Evolutionary conservation across 2,797 vertebrate species (phyloP), one percentile per base, ranked within the genome.

Genomic region (Gallinago stenura): DNA sequence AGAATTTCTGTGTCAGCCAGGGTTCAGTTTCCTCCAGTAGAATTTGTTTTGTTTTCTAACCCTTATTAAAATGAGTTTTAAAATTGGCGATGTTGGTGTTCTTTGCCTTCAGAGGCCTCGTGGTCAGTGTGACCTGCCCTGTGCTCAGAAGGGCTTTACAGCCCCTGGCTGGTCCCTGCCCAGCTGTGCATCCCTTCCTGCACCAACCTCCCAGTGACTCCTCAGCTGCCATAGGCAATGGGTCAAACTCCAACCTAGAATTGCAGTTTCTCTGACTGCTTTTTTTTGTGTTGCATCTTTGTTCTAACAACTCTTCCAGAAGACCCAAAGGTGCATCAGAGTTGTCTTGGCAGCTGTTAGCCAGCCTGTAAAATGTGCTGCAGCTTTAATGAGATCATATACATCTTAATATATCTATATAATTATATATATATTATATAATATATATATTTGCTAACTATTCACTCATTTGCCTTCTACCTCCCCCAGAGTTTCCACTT

Each of bases 401-500:
- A 73, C 20, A 64, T 92, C 83, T 94, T 93, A 95, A 92, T 66
- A 77, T 93, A 95, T 82, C 70, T 62, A 87, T 95, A 84, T 93
- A 90, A 92, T 93, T 81, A 75, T 93, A 72, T 15, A 48, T 87
- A 48, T 82, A 69, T 83, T 95, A 87, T 92, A 86, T 91, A 95
- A 96, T 94, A 90, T 61, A 87, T 89, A 57, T 96, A 93, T 96
- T 96, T 96, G 93, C 85, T 96, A 96, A 93, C 91, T 94, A 70
- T 83, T 91, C 94, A 85, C 89, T 97, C 94, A 88, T 96, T 94
- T 96, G 80, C 93, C 66, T 97, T 95, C 91, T 90, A 25, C 94
- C 96, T 93, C 96, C 94, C 90, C 90, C 95, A 90, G 91, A 95
- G 91, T 96, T 96, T 95, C 93, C 89, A 96, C 75, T 95, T 91